Base-by-base conservation (phyloP, 2,888 invertebrate genomes). In the Cremastinae sp. region DNA sequence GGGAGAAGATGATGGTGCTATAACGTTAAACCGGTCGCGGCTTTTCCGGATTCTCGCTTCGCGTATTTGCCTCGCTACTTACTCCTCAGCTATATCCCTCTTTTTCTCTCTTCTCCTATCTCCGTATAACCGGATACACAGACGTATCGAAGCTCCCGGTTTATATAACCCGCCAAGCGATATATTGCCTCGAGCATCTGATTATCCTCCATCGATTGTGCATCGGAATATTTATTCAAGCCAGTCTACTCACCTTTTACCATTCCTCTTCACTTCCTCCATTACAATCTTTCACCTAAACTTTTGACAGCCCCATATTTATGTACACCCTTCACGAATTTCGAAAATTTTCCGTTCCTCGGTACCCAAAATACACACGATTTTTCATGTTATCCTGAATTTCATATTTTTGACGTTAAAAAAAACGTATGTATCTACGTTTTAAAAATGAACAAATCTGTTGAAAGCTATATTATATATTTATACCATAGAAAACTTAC, bases 21-120 rank as follows among this genome's bases (percentile, higher is more conserved):
- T 56, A 75, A 61, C 41, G 66, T 71, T 71, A 51, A 71, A 75
- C 34, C 71, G 66, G 49, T 66, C 71, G 41, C 43, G 58, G 64
- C 64, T 68, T 66, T 72, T 45, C 54, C 64, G 64, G 66, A 72
- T 72, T 68, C 64, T 47, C 38, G 58, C 64, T 64, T 59, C 53
- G 38, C 62, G 62, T 68, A 64, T 72, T 72, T 75, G 75, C 66
- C 36, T 61, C 56, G 62, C 56, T 75, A 76, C 72, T 72, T 69
- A 64, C 72, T 58, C 41, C 54, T 36, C 41, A 49, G 58, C 41
- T 54, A 28, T 18, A 2, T 54, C 28, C n/a, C 58, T 68, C 36
- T 53, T 2, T n/a, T 10, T 28, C 2, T 28, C 28, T 28, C 5
- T 5, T 28, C 28, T 28, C 28, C 28, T 5, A 3, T 28, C 5